A percentile compares a stretch with the other conserved stretches of the same genome.
Evolutionary conservation across 2,113 vertebrate genomes (phyloP).

Genomic region (Oryzias woworae): DNA sequence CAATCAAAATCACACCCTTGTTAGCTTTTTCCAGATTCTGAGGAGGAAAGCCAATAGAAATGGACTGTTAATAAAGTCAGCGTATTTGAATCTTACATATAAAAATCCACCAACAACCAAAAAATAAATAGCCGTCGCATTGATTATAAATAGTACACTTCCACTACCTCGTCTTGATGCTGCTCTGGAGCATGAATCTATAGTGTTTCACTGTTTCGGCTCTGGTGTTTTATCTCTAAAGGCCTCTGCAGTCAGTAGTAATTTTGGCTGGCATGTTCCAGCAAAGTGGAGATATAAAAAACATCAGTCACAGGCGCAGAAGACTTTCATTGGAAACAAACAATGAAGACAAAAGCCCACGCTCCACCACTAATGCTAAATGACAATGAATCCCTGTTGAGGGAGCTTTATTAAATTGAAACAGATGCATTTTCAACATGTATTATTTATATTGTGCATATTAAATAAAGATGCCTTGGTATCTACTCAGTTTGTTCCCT

Average conservation of each 20-base stretch:
- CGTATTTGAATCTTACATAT: slow-evolving; percentile 22
- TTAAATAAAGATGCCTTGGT: slow-evolving; percentile 74
- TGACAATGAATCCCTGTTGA: slow-evolving; percentile 63
- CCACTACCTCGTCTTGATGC: slow-evolving; percentile 30
- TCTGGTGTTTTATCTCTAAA: slow-evolving; percentile 57
- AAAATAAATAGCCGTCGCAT: slow-evolving; percentile 7
- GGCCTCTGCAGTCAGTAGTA: slow-evolving; percentile 48
- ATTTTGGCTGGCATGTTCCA: slow-evolving; percentile 51
- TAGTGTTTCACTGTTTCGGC: slow-evolving; percentile 51
- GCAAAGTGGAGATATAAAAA: slow-evolving; percentile 62
- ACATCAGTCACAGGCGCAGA: slow-evolving; percentile 43
- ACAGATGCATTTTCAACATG: slow-evolving; percentile 72
- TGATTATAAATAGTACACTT: slow-evolving; percentile 46
- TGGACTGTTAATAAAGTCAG: slow-evolving; percentile 27
- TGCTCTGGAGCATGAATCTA: slow-evolving; percentile 56
- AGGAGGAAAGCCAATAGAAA: slow-evolving; percentile 36
- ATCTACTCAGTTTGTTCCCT: slow-evolving; percentile 72
- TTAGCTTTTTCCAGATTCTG: slow-evolving; percentile 33
- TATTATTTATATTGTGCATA: slow-evolving; percentile 78
- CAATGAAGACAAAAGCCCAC: slow-evolving; percentile 61
- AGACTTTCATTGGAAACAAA: slow-evolving; percentile 57
- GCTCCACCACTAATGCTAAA: slow-evolving; percentile 61
- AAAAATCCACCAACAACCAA: background rate
- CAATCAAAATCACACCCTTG: slow-evolving; percentile 67
- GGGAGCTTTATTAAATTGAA: slow-evolving; percentile 73